Evolutionary conservation across 2,113 vertebrate species (phyloP), one percentile per base, ranked within the genome.

Genomic region (Toxotes chatareus): DNA sequence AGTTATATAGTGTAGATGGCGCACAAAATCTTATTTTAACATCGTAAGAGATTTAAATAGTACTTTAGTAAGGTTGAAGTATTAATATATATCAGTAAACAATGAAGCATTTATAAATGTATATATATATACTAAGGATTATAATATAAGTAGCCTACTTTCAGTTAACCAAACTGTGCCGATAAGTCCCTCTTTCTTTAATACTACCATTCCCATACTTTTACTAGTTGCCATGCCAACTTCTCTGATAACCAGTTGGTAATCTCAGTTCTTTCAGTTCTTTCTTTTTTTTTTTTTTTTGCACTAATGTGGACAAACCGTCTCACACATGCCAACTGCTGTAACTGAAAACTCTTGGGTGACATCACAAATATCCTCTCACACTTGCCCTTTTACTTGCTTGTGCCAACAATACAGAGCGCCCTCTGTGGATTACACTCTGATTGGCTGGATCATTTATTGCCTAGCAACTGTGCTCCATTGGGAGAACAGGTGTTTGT

Each of bases 181-280:
- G 36, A 85, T 82, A 81, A 82, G 67, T 82, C 84, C 65, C 63
- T 77, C 53, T 60, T 76, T 32, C 70, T 83, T 72, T 67, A 82
- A 91, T 82, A 83, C 71, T 9, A 79, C 56, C 62, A 80, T 90
- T 91, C 66, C 88, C 90, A 88, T 89, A 79, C 88, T 89, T 86
- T 89, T 72, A 68, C 47, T 38, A 60, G 92, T 93, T 91, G 76
- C 79, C 76, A 89, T 86, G 83, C 57, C 88, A 83, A 91, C 88
- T 34, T 57, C 51, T 57, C 65, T 61, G 72, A 82, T 76, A 87
- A 76, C 80, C 88, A 83, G 75, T 70, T 87, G 84, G 87, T 84
- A 62, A 13, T 56, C 36, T 73, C 1, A 1, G 79, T 76, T 88
- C 70, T 62, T 67, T 82, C 79, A 61, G 40, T 62, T 80, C 60